Base-by-base conservation (phyloP, 2,113 vertebrate genomes). In the Taurulus bubalis region DNA sequence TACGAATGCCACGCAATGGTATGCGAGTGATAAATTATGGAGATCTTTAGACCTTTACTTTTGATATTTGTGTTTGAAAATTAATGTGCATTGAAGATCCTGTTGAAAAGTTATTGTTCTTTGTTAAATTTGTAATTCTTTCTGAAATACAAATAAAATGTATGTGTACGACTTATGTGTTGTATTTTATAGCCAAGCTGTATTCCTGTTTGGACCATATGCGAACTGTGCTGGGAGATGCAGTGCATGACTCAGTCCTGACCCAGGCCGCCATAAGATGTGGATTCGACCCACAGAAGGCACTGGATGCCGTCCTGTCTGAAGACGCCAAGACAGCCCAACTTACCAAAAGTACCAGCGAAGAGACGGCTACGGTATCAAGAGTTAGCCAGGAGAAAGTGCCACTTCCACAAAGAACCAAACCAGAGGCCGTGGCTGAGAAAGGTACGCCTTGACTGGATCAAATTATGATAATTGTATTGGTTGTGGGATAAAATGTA, bases 141-240 rank as follows among this genome's bases (percentile, higher is more conserved):
- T 65, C 24, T 59, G 24, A 1, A 32, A 73, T 3, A 28, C 36
- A 53, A 60, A 77, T 22, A 20, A 4, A 75, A 28, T 28, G 3
- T 59, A 14, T 66, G n/a, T 71, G 15, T 62, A n/a, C 75, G 24
- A 45, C 0, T 2, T 73, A 26, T 78, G 30, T 81, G 2, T 68
- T 68, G 30, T 79, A 26, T 42, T 87, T 28, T 64, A 8, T 59
- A 99, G 97, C 96, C 56, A 95, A 92, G 86, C 95, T 99, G 85
- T 96, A 95, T 93, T 98, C 97, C 11, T 99, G 98, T 91, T 95
- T 99, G 94, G 97, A 98, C 90, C 96, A 97, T 72, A 98, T 99
- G 97, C 95, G 96, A 88, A 92, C 97, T 71, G 95, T 98, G 62
- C 91, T 99, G 75, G 97, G 97, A 84, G 97, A 98, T 42, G 90